Conservation (phyloP, 2,888 invertebrate genomes). For the Philopedon plagiatum region DNA sequence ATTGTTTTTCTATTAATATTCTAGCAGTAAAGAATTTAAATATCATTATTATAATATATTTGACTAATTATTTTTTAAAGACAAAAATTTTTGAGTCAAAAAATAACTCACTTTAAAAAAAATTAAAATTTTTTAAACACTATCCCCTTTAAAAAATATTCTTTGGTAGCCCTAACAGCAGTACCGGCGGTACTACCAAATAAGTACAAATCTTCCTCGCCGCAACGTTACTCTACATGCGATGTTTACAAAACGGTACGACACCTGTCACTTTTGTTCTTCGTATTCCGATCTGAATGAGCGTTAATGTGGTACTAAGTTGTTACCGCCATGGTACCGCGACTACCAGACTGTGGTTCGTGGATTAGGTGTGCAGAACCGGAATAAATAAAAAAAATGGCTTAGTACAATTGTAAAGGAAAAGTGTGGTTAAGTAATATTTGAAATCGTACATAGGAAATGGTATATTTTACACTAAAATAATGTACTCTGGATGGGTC, state of each 20-base stretch:
- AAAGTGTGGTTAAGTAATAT: not conserved
- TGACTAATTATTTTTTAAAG: too few relatives aligned
- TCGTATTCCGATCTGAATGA: constrained; percentile 60
- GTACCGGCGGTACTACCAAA: not conserved
- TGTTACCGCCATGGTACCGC: constrained; percentile 59
- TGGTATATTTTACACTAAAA: too few relatives aligned
- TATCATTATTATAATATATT: too few relatives aligned
- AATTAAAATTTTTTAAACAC: too few relatives aligned
- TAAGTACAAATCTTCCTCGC: not conserved
- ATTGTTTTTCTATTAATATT: too few relatives aligned
- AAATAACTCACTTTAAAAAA: too few relatives aligned
- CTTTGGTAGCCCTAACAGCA: too few relatives aligned
- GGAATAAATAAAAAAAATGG: constrained; percentile 15
- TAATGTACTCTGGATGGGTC: too few relatives aligned
- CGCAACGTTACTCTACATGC: not conserved
- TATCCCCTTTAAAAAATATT: too few relatives aligned
- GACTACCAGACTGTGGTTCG: constrained; percentile 56
- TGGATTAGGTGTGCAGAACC: constrained; percentile 37
- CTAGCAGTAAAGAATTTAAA: too few relatives aligned
- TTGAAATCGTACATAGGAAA: not conserved
- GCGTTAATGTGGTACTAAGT: constrained; percentile 67
- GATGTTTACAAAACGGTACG: constrained; percentile 34
- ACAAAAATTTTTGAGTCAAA: too few relatives aligned
- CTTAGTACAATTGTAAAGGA: not conserved
- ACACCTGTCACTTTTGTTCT: constrained; percentile 60